Evolutionary conservation across 1,140 invertebrate genomes (phyloP).

Genomic region (Cylas formicarius): DNA sequence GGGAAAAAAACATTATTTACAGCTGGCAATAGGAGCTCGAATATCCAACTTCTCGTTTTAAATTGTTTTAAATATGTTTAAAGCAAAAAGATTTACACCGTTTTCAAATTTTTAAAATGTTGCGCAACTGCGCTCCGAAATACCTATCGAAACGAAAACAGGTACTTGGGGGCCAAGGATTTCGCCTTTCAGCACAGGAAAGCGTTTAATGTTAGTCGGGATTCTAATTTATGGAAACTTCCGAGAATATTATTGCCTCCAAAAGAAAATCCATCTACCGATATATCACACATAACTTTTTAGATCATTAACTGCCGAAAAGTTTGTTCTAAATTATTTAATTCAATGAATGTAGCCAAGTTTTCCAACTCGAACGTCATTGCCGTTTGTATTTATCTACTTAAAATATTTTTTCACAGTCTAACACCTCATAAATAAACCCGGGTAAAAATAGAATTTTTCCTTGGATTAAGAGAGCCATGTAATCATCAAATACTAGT

Average conservation of each 20-base stretch:
- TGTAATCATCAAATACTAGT: too few relatives aligned
- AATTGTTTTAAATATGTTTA: too few relatives aligned
- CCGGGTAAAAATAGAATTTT: too few relatives aligned
- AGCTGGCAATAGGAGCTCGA: not conserved
- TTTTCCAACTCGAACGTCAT: not conserved
- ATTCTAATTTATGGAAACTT: not conserved
- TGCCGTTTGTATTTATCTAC: not conserved
- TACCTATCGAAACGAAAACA: slow-evolving; percentile 15
- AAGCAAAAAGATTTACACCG: too few relatives aligned
- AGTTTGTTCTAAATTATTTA: not conserved
- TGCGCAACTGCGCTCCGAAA: slow-evolving; percentile 16
- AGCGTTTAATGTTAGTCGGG: slow-evolving; percentile 11
- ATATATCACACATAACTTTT: too few relatives aligned
- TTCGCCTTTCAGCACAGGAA: slow-evolving; percentile 14
- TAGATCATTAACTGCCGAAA: too few relatives aligned
- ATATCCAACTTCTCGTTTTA: too few relatives aligned
- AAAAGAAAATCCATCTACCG: too few relatives aligned
- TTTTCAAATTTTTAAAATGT: slow-evolving; percentile 4
- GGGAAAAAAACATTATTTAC: not conserved
- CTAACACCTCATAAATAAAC: too few relatives aligned
- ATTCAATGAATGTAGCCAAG: slow-evolving; percentile 1
- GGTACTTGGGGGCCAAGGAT: slow-evolving; percentile 19
- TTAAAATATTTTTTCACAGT: too few relatives aligned
- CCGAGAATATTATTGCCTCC: too few relatives aligned
- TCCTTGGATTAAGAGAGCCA: too few relatives aligned